phyloP scores from a whole-genome alignment of 2,888 invertebrate species.

The Ectemnius cavifrons region DNA sequence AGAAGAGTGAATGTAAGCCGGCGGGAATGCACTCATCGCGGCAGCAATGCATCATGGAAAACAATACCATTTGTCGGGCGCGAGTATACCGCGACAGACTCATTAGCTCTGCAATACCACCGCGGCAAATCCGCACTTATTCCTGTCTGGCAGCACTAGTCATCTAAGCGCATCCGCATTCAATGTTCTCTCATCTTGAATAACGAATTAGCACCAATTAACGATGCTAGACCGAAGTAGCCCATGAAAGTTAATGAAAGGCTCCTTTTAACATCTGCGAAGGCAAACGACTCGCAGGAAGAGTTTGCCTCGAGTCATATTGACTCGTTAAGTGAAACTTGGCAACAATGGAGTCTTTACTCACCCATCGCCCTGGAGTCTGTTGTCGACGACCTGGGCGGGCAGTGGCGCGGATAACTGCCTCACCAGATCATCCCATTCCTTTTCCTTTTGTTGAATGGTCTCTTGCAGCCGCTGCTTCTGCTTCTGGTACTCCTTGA shows the following conservation, averaged over 20 bases:
- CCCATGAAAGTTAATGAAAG: neutral
- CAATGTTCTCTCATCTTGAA: neutral
- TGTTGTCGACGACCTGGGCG: conserved; percentile 76
- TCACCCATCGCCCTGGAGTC: conserved; percentile 79
- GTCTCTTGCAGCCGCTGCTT: conserved; percentile 84
- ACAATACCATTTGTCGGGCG: conserved; percentile 33
- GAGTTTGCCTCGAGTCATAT: neutral
- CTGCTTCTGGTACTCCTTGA: conserved; percentile 89
- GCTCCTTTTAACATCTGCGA: neutral
- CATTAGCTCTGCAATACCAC: conserved; percentile 28
- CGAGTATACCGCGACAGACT: conserved; percentile 26
- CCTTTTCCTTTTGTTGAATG: conserved; percentile 79
- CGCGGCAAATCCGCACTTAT: neutral
- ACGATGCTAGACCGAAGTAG: too few relatives aligned
- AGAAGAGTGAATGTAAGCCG: conserved; percentile 41
- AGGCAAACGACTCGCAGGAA: neutral
- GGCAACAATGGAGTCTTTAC: conserved; percentile 54
- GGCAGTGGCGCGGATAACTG: conserved; percentile 76
- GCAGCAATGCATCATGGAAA: conserved; percentile 25
- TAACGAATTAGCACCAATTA: neutral
- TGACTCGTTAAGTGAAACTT: neutral
- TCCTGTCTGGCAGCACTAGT: too few relatives aligned
- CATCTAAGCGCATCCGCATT: too few relatives aligned
- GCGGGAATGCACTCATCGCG: conserved; percentile 34
- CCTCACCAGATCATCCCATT: conserved; percentile 80